Percentiles rank a stretch among this genome's conserved stretches.
These are phyloP conservation scores for Ceyx margarethae DNA, from an alignment of 2,113 vertebrate genomes.

Conservation along the genomic window DNA sequence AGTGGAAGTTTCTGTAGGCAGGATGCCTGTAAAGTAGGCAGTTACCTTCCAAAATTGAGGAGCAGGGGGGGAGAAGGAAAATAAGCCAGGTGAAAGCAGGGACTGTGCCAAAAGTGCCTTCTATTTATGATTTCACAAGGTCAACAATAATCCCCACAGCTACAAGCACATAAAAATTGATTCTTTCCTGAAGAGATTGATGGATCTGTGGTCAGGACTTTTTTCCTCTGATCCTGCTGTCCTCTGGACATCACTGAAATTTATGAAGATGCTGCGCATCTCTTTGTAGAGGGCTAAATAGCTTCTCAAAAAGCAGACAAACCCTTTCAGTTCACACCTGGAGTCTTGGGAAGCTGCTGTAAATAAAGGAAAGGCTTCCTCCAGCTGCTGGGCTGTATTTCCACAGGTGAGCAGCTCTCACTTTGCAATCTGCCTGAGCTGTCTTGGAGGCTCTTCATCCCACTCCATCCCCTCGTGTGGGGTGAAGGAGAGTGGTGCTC, in stretches of 20 bases:
- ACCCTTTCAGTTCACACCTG: not conserved
- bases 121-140: constrained; percentile 53
- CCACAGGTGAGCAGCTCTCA: not conserved
- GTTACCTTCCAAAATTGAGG: constrained; percentile 8
- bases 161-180: constrained; percentile 58
- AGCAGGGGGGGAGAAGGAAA: not conserved
- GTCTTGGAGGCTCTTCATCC: fast-evolving
- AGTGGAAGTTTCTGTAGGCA: not conserved
- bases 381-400: not conserved
- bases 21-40: not conserved
- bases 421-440: not conserved
- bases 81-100: not conserved
- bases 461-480: fast-evolving
- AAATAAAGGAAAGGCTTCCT: not conserved
- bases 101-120: constrained; percentile 17
- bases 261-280: not conserved
- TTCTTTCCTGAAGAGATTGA: constrained; percentile 50
- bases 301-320: not conserved
- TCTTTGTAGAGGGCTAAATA: not conserved
- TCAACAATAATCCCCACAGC: constrained; percentile 47
- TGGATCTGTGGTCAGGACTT: not conserved
- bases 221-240: constrained; percentile 13
- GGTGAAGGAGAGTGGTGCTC: fast-evolving
- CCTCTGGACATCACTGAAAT: not conserved
- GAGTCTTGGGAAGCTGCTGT: not conserved